Base-by-base conservation (phyloP, 2,888 invertebrate genomes). In the Rhagonycha lutea region DNA sequence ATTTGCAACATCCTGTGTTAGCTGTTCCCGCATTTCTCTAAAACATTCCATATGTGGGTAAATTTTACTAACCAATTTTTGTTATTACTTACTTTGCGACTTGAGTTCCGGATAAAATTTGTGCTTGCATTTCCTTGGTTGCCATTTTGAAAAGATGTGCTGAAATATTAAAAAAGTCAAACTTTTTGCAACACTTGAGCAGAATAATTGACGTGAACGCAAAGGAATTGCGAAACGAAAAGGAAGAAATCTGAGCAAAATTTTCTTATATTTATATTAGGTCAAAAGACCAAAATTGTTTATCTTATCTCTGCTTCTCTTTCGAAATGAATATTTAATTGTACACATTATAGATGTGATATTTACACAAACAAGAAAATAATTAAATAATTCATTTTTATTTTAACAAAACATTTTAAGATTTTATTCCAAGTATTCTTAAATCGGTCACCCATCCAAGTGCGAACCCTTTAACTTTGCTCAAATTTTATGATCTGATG, bases 21-120 rank as follows among this genome's bases (percentile, higher is more conserved):
- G 89, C 67, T 92, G 90, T 84, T 91, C 89, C 75, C 93, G 91
- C 81, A 96, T 94, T 81, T 94, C 92, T 84, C 96, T 96, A 85
- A 69, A 63, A 67, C 9, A 72, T n/a, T 2, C 47, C 28, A 28
- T 8, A 77, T 63, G 77, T 9, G 8, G 9, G 28, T 28, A 47
- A 8, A n/a, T 47, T n/a, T 7, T 5, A 7, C 2, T 8, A 8
- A 47, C 7, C n/a, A 47, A 47, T n/a, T 47, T 7, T 47, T 47
- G 47, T 2, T n/a, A 7, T n/a, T 2, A 88, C 88, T 90, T 90
- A 95, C 95, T 91, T 91, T 77, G 95, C 92, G 76, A 94, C 88
- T 86, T 91, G 88, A 2, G 91, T 92, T 84, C 94, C 94, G 69
- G 93, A 94, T 81, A 94, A 89, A 68, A 89, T 83, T 85, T 88